A percentile compares a stretch with the other conserved stretches of the same genome.
phyloP scores from a whole-genome alignment of 2,113 vertebrate species.

The Barbus barbus region DNA sequence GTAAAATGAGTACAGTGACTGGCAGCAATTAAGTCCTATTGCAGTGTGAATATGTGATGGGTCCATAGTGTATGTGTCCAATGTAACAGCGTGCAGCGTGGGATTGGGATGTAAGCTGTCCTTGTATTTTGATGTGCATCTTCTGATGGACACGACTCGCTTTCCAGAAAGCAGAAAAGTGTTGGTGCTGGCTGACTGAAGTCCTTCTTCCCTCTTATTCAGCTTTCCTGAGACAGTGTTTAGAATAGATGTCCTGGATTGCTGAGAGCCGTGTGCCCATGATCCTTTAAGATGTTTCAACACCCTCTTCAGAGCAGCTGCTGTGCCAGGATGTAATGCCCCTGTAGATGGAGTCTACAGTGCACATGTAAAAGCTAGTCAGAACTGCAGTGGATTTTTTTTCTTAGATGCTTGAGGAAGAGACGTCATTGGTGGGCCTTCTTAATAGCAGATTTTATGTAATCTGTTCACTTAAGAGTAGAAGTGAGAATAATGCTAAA shows the following conservation, averaged over 20 bases:
- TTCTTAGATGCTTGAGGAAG: not conserved
- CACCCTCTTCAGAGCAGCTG: not conserved
- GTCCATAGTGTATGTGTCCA: not conserved
- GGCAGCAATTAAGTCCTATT: not conserved
- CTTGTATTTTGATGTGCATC: not conserved
- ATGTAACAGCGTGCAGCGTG: not conserved
- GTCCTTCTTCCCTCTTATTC: not conserved
- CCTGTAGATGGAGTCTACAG: not conserved
- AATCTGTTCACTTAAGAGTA: not conserved
- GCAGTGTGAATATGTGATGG: not conserved
- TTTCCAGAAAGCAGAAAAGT: conserved; percentile 18
- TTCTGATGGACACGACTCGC: not conserved
- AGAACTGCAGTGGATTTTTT: not conserved
- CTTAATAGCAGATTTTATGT: not conserved
- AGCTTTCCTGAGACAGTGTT: conserved; percentile 12
- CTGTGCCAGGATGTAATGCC: not conserved
- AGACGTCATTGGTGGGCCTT: not conserved
- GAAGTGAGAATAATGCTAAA: not conserved
- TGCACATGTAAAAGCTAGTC: not conserved
- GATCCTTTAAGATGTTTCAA: conserved; percentile 5
- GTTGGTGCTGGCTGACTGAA: conserved; percentile 3
- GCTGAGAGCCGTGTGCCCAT: not conserved
- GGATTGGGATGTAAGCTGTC: not conserved
- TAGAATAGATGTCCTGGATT: conserved; percentile 12
- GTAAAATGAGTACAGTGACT: not conserved